These are phyloP conservation scores for Eciton burchellii DNA, from an alignment of 1,140 invertebrate species.

Conservation along the genomic window DNA sequence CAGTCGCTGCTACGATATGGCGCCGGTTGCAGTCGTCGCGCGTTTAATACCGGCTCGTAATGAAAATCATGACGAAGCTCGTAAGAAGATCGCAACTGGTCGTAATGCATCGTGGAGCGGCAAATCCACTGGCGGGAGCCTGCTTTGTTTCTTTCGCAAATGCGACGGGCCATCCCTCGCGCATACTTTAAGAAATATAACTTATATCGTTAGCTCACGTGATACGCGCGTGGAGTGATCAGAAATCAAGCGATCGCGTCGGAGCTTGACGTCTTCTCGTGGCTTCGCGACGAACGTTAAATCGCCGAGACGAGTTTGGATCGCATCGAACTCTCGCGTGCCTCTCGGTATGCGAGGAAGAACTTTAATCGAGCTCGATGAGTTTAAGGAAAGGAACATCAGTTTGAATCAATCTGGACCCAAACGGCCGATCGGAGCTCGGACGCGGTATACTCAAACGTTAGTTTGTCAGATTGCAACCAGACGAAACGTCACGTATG, in stretches of 20 bases:
- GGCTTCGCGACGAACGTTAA: no score
- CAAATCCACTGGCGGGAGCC: background rate
- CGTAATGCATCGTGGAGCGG: background rate
- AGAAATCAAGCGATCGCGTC: no score
- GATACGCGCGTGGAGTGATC: no score
- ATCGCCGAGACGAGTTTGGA: no score
- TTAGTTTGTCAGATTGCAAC: conserved; percentile 10
- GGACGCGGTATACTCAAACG: background rate
- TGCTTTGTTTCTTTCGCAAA: no score
- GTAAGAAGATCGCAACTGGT: background rate
- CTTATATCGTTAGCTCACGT: no score
- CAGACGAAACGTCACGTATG: conserved; percentile 12
- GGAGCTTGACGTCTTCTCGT: no score
- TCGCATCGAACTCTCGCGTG: no score
- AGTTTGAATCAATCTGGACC: background rate
- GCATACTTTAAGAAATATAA: no score
- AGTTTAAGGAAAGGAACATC: conserved; percentile 26
- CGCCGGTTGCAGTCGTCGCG: background rate
- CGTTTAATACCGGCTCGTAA: background rate
- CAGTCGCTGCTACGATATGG: conserved; percentile 7
- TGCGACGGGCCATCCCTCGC: no score
- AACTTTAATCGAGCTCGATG: background rate
- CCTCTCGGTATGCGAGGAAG: no score
- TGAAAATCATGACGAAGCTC: background rate
- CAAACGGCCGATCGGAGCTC: background rate